Conservation (phyloP, 2,888 invertebrate species). For the Athalia rosae region DNA sequence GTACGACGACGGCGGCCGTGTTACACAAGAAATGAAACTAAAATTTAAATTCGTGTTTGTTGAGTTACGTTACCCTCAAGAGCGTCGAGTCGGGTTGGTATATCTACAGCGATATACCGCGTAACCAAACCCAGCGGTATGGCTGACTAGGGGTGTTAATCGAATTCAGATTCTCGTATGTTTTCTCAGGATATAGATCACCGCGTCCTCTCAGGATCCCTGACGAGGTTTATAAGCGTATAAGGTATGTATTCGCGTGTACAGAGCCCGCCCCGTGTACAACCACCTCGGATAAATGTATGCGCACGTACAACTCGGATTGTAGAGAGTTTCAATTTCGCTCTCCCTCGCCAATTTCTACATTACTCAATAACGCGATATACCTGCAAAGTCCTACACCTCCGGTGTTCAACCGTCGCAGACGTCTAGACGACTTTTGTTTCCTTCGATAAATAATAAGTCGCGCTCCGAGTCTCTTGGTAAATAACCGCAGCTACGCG, state of each 20-base stretch:
- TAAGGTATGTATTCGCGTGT: no score
- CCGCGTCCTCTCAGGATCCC: background rate
- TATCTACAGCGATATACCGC: background rate
- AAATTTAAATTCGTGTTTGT: background rate
- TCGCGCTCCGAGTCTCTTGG: background rate
- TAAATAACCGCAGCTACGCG: background rate
- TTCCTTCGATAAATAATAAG: background rate
- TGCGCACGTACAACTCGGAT: background rate
- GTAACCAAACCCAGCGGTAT: background rate
- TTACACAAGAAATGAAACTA: background rate
- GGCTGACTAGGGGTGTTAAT: slow-evolving; percentile 1
- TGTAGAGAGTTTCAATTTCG: slow-evolving; percentile 12
- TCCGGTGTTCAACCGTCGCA: slow-evolving; percentile 2
- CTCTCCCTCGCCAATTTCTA: background rate
- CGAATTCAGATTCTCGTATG: slow-evolving; percentile 10
- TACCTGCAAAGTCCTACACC: no score
- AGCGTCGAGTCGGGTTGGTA: background rate
- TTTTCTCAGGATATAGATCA: background rate
- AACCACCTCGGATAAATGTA: no score
- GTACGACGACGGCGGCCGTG: no score
- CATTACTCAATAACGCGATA: no score
- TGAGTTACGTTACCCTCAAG: background rate
- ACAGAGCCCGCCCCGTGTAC: no score
- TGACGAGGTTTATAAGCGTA: no score
- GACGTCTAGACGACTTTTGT: slow-evolving; percentile 21